A percentile compares a stretch with the other conserved stretches of the same genome.
phyloP scores from a whole-genome alignment of 2,797 vertebrate species.

The Gadopsis marmoratus region DNA sequence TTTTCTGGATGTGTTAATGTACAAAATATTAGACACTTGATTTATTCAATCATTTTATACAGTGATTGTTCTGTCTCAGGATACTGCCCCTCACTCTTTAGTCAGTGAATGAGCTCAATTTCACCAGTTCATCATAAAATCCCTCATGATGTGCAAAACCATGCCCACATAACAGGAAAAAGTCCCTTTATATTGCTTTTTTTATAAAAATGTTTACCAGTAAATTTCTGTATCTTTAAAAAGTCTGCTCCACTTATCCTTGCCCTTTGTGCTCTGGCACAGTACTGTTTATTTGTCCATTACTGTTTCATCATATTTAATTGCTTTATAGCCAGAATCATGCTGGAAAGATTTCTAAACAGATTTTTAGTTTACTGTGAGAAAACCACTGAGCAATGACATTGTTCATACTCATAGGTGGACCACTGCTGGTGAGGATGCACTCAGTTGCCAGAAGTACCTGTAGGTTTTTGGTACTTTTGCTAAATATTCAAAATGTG shows the following conservation, averaged over 20 bases:
- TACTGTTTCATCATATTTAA: background rate
- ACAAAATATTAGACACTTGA: background rate
- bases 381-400: background rate
- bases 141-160: background rate
- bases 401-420: background rate
- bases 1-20: background rate
- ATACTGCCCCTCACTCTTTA: background rate
- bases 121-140: no score
- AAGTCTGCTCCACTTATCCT: background rate
- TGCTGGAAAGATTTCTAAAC: background rate
- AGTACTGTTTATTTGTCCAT: conserved; percentile 7
- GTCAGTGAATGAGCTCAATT: background rate
- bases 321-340: background rate
- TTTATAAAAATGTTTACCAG: background rate
- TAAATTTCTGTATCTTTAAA: background rate
- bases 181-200: background rate
- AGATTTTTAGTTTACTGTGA: conserved; percentile 16
- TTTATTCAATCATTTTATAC: background rate
- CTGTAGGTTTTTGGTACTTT: background rate
- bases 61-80: background rate
- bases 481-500: background rate
- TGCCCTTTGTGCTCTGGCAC: background rate
- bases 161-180: background rate
- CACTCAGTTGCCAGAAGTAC: background rate
- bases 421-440: background rate